Conservation (phyloP, 2,113 vertebrate species). For the Riparia riparia region DNA sequence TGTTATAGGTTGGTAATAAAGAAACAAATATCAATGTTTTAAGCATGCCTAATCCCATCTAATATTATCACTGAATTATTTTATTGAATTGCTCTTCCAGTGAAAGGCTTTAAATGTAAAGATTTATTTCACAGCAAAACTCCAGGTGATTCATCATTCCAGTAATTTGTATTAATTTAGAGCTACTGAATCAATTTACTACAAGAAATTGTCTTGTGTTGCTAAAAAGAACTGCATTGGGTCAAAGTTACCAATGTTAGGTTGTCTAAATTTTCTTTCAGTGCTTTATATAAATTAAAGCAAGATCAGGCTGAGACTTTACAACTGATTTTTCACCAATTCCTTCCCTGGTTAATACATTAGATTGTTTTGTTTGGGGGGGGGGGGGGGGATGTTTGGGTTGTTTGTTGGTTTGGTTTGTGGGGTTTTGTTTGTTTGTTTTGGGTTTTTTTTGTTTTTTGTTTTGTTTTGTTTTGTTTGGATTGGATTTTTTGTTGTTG, state of each 20-base stretch:
- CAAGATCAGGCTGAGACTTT: background rate
- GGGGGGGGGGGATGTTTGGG: too few species aligned
- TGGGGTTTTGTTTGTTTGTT: too few species aligned
- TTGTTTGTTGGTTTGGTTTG: too few species aligned
- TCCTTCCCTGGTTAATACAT: background rate
- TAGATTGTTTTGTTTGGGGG: too few species aligned
- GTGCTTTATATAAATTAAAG: background rate
- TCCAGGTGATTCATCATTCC: background rate
- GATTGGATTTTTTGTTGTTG: background rate
- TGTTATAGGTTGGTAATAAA: background rate
- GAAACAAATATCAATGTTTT: background rate
- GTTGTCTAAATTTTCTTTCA: background rate
- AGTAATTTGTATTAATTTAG: conserved; percentile 19
- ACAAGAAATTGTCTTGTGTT: background rate
- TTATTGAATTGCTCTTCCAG: conserved; percentile 3
- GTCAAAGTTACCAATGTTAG: background rate
- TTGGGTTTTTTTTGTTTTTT: too few species aligned
- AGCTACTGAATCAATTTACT: conserved; percentile 1
- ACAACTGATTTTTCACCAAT: background rate
- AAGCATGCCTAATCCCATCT: background rate
- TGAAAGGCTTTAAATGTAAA: background rate
- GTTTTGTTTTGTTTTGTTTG: too few species aligned
- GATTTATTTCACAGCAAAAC: background rate
- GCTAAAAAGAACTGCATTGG: background rate
- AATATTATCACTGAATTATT: background rate